Percentiles rank a stretch among this genome's conserved stretches.
Conservation (phyloP, 2,113 vertebrate species). For the Neogale vison region DNA sequence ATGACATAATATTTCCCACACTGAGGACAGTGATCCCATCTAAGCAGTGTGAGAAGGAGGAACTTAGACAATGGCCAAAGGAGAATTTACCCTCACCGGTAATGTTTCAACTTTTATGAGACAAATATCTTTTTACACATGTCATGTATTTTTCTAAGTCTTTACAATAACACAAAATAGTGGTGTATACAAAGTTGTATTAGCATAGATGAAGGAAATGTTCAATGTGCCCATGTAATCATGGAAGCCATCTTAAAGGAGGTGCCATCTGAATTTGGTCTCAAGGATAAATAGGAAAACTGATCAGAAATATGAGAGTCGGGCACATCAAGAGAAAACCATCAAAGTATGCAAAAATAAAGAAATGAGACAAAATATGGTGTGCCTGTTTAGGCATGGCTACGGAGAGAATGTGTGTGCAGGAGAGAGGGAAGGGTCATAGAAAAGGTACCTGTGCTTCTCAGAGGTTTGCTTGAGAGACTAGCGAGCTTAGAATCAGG, state of each 20-base stretch:
- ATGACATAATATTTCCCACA: not conserved
- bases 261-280: not conserved
- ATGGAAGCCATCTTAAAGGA: not conserved
- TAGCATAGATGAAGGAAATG: not conserved
- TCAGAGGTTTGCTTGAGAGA: not conserved
- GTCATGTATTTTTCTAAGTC: not conserved
- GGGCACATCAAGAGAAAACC: not conserved
- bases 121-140: not conserved
- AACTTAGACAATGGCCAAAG: not conserved
- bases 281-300: not conserved
- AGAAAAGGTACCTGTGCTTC: not conserved
- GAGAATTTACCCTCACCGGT: not conserved
- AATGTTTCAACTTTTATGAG: not conserved
- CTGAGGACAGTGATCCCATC: not conserved
- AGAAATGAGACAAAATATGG: not conserved
- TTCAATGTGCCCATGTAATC: not conserved
- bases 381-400: too few relatives aligned
- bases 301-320: not conserved
- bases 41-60: not conserved
- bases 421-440: rapidly evolving
- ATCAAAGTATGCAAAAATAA: not conserved
- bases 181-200: not conserved
- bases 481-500: not conserved
- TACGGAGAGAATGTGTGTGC: not conserved
- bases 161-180: not conserved